Percentiles rank a stretch among this genome's conserved stretches.
These are phyloP conservation scores for Xerus rutilus DNA, from an alignment of 2,797 vertebrate species.

Conservation along the genomic window DNA sequence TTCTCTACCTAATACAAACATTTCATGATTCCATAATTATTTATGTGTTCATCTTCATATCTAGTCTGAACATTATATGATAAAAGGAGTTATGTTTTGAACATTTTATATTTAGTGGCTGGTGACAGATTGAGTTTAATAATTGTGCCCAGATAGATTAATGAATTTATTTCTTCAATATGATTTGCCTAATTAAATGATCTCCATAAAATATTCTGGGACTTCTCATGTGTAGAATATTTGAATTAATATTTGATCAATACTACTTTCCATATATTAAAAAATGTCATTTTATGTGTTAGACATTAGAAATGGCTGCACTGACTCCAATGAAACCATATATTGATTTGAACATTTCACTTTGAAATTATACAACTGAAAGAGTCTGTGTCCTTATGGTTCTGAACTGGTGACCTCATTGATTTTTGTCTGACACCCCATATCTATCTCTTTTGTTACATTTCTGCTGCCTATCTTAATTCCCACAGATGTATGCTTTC, in stretches of 20 bases:
- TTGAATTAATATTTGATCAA: conserved; percentile 31
- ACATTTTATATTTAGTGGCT: not conserved
- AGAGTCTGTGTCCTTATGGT: not conserved
- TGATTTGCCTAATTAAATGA: not conserved
- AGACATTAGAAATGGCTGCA: not conserved
- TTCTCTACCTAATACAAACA: not conserved
- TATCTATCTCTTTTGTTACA: conserved; percentile 51
- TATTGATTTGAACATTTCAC: conserved; percentile 65
- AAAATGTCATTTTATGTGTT: not conserved
- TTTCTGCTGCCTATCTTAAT: conserved; percentile 42
- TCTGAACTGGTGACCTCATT: conserved; percentile 56
- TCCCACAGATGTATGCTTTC: not conserved
- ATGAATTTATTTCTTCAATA: not conserved
- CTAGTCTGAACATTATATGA: not conserved
- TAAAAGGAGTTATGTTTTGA: not conserved
- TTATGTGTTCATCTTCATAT: not conserved
- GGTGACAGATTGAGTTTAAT: not conserved
- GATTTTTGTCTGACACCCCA: conserved; percentile 64
- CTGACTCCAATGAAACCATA: not conserved
- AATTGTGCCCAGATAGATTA: not conserved
- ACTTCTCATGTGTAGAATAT: not conserved
- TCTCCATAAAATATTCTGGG: not conserved
- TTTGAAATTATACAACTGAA: conserved; percentile 65
- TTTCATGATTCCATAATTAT: not conserved
- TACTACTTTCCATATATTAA: not conserved